Evolutionary conservation across 2,888 invertebrate species (phyloP).

Genomic region (Platycheirus rosarum): DNA sequence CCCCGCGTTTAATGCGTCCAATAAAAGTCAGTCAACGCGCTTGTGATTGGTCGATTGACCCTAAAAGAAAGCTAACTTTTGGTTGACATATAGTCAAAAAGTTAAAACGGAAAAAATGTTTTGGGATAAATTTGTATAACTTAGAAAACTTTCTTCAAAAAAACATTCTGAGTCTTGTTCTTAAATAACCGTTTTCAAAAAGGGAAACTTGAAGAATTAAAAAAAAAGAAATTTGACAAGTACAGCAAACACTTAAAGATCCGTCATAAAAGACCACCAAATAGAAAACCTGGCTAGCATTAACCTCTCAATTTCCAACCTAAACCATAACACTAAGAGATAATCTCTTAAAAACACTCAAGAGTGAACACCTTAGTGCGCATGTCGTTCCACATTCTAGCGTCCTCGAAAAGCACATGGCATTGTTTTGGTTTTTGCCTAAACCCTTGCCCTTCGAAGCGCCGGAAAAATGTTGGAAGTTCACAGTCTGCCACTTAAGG

Average conservation of each 20-base stretch:
- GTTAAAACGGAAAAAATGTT: too few species aligned
- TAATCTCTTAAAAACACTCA: conserved; percentile 32
- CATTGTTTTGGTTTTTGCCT: conserved; percentile 64
- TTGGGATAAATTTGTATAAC: too few species aligned
- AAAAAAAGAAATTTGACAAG: conserved; percentile 32
- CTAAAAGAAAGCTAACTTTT: too few species aligned
- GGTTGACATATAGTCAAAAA: too few species aligned
- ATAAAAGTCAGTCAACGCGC: too few species aligned
- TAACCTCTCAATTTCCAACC: too few species aligned
- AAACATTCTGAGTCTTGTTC: too few species aligned
- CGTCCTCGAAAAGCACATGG: conserved; percentile 70
- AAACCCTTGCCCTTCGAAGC: conserved; percentile 64
- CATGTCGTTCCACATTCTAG: conserved; percentile 52
- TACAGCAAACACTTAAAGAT: conserved; percentile 41
- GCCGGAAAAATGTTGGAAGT: conserved; percentile 18
- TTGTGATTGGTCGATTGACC: too few species aligned
- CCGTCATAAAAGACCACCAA: neutral
- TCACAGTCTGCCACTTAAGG: conserved; percentile 51
- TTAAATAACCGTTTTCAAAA: too few species aligned
- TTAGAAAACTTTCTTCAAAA: too few species aligned
- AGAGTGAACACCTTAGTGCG: conserved; percentile 36
- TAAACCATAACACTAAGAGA: conserved; percentile 8
- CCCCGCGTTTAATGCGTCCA: too few species aligned
- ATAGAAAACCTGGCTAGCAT: too few species aligned
- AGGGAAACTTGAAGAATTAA: neutral